Conservation (phyloP, 2,888 invertebrate genomes). For the Drosophila recens region DNA sequence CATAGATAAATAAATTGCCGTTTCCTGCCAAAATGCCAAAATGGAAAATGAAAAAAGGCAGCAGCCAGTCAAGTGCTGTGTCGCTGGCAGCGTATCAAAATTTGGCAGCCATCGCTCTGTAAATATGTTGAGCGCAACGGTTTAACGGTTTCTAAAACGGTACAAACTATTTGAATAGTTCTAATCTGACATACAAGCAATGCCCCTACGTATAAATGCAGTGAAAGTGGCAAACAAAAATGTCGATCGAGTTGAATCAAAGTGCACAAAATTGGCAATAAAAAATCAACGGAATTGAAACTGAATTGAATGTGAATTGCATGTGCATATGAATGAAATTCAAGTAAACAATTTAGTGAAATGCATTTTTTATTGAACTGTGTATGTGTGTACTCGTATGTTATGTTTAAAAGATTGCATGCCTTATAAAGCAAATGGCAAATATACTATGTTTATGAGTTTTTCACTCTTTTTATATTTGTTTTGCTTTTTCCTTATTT, state of each 20-base stretch:
- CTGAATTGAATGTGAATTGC: conserved; percentile 41
- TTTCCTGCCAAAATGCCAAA: conserved; percentile 1
- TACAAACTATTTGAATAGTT: conserved; percentile 13
- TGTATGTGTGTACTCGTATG: conserved; percentile 3
- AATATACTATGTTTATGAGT: conserved; percentile 19
- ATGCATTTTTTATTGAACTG: conserved; percentile 45
- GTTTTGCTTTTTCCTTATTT: conserved; percentile 21
- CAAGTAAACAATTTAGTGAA: conserved; percentile 48
- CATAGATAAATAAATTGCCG: conserved; percentile 25
- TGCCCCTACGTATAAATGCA: conserved; percentile 45
- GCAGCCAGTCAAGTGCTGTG: conserved; percentile 42
- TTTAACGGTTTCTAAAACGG: conserved; percentile 23
- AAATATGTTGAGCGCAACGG: conserved; percentile 42
- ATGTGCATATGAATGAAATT: conserved; percentile 41
- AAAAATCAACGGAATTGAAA: conserved; percentile 36
- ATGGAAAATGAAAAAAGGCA: not conserved
- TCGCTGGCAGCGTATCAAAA: conserved; percentile 61
- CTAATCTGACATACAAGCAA: conserved; percentile 44
- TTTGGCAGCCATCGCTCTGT: conserved; percentile 41
- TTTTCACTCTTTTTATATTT: conserved; percentile 16
- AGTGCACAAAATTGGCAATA: conserved; percentile 45
- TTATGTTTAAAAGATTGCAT: conserved; percentile 51
- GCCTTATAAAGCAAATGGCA: conserved; percentile 28
- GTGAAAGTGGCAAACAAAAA: conserved; percentile 13
- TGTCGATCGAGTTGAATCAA: conserved; percentile 15